Percentiles rank a stretch among this genome's conserved stretches.
phyloP scores from a whole-genome alignment of 2,113 vertebrate species.

The Sturnira hondurensis region DNA sequence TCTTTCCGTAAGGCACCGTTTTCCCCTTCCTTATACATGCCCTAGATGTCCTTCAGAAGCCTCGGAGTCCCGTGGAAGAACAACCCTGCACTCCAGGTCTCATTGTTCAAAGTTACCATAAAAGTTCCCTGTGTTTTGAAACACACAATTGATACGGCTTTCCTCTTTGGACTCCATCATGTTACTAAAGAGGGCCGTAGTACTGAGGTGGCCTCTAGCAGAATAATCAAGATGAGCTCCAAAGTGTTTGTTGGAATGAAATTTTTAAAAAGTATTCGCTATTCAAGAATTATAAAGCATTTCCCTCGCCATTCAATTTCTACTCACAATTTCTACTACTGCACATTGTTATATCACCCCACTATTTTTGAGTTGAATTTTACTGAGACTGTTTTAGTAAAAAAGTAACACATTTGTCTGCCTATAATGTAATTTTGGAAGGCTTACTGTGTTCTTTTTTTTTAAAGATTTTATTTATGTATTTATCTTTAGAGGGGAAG shows the following conservation, averaged over 20 bases:
- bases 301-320: not conserved
- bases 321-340: not conserved
- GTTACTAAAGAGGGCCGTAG: not conserved
- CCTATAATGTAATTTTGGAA: not conserved
- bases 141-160: not conserved
- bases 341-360: not conserved
- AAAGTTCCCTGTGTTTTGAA: not conserved
- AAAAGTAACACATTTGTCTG: not conserved
- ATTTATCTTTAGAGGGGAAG: too few relatives aligned
- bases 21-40: not conserved
- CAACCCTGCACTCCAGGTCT: not conserved
- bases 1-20: not conserved
- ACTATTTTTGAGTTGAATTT: not conserved
- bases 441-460: too few relatives aligned
- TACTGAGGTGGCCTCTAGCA: not conserved
- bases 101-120: not conserved
- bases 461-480: too few relatives aligned
- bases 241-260: not conserved
- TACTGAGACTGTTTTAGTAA: not conserved
- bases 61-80: not conserved
- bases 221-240: not conserved
- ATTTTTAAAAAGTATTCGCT: not conserved
- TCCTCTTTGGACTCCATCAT: not conserved
- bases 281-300: not conserved
- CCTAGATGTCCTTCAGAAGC: not conserved